Percentiles rank a stretch among this genome's conserved stretches.
phyloP scores from a whole-genome alignment of 2,113 vertebrate species.

The Paracanthobrama guichenoti region DNA sequence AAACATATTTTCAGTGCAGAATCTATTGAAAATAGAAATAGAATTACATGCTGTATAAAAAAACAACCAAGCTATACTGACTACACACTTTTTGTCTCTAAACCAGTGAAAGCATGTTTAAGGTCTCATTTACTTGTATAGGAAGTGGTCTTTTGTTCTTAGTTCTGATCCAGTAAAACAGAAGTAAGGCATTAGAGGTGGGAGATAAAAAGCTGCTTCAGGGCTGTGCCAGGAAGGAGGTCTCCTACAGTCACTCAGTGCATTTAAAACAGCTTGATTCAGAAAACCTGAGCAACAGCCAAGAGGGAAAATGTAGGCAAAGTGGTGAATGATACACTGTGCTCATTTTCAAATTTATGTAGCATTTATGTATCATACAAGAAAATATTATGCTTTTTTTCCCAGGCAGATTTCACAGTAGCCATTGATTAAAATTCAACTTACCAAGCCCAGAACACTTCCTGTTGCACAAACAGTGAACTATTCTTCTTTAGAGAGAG shows the following conservation, averaged over 20 bases:
- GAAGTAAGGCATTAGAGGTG: conserved; percentile 44
- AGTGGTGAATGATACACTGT: conserved; percentile 38
- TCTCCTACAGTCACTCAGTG: conserved; percentile 43
- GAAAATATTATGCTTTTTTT: not conserved
- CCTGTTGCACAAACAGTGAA: conserved; percentile 55
- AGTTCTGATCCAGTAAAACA: conserved; percentile 45
- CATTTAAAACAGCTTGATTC: conserved; percentile 59
- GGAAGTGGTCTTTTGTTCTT: conserved; percentile 18
- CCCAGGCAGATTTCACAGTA: not conserved
- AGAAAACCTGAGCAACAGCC: conserved; percentile 47
- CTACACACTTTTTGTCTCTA: not conserved
- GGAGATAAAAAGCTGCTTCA: conserved; percentile 49
- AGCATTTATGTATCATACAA: conserved; percentile 3
- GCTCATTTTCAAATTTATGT: conserved; percentile 13
- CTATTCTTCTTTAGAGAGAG: conserved; percentile 56
- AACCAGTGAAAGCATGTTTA: not conserved
- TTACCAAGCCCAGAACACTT: conserved; percentile 56
- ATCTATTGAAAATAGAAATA: not conserved
- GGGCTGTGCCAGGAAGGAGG: conserved; percentile 49
- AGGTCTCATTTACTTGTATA: conserved; percentile 15
- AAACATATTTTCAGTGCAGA: not conserved
- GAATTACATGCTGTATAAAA: not conserved
- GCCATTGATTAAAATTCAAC: conserved; percentile 15
- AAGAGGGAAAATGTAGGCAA: conserved; percentile 35
- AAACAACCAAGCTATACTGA: not conserved